These are phyloP conservation scores for Heliconius melpomene DNA, from an alignment of 1,140 invertebrate genomes.

Conservation along the genomic window DNA sequence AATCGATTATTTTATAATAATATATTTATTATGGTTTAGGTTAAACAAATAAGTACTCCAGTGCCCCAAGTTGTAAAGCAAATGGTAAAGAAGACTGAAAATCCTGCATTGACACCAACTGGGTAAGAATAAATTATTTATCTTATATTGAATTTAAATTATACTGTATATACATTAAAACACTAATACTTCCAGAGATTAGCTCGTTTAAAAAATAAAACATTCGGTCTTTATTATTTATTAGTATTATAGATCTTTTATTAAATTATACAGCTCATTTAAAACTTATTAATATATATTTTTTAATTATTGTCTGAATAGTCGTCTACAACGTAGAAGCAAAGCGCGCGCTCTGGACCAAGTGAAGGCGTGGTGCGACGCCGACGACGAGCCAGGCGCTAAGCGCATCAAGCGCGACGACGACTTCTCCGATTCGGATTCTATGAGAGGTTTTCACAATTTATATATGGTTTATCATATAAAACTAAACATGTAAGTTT, in stretches of 20 bases:
- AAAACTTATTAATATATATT: neutral
- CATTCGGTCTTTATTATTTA: too few species aligned
- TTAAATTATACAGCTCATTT: too few species aligned
- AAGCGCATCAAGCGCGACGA: slow-evolving; percentile 70
- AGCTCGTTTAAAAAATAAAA: too few species aligned
- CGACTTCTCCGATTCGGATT: slow-evolving; percentile 62
- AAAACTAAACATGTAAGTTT: too few species aligned
- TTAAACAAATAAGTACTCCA: slow-evolving; percentile 71
- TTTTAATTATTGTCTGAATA: slow-evolving; percentile 43
- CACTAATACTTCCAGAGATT: too few species aligned
- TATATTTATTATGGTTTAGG: slow-evolving; percentile 43
- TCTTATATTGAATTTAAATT: neutral
- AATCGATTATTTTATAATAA: neutral
- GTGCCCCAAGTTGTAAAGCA: slow-evolving; percentile 69
- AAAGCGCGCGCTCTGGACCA: slow-evolving; percentile 91
- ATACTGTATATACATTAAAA: neutral
- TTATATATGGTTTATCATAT: neutral
- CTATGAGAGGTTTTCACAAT: slow-evolving; percentile 11
- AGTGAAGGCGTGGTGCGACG: slow-evolving; percentile 91
- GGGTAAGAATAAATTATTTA: slow-evolving; percentile 59
- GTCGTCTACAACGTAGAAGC: slow-evolving; percentile 87
- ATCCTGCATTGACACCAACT: too few species aligned
- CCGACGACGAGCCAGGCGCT: slow-evolving; percentile 76
- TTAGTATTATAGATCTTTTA: too few species aligned
- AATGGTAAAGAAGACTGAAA: too few species aligned